A percentile compares a stretch with the other conserved stretches of the same genome.
Conservation (phyloP, 2,113 vertebrate species). For the Catharus minimus region DNA sequence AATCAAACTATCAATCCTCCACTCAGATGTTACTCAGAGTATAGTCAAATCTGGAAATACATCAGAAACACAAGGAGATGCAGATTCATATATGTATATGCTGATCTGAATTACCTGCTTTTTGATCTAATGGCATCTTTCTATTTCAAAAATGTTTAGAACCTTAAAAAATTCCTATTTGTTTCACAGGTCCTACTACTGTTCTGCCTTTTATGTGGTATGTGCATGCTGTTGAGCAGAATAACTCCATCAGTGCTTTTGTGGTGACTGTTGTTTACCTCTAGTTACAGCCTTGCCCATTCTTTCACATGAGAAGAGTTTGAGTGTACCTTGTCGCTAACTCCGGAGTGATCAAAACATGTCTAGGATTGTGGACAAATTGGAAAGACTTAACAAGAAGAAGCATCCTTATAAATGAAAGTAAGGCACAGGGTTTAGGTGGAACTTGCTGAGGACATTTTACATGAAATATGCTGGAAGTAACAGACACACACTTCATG, state of each 20-base stretch:
- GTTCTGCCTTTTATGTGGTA: not conserved
- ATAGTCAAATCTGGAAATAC: not conserved
- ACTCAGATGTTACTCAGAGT: not conserved
- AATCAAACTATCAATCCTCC: not conserved
- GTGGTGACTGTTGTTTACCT: not conserved
- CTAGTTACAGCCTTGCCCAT: not conserved
- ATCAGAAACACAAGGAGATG: not conserved
- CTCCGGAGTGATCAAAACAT: not conserved
- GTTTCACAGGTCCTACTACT: not conserved
- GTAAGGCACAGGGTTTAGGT: not conserved
- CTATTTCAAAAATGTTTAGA: not conserved
- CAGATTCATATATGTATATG: not conserved
- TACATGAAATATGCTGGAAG: not conserved
- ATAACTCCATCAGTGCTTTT: not conserved
- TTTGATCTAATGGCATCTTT: not conserved
- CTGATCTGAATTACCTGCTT: not conserved
- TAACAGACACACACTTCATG: not conserved
- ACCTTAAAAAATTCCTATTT: not conserved
- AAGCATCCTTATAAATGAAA: not conserved
- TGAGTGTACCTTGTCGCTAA: not conserved
- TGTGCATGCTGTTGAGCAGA: not conserved
- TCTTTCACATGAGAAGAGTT: not conserved
- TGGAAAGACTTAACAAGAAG: not conserved
- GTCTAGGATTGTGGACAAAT: not conserved
- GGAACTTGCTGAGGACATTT: not conserved